Evolutionary conservation across 2,797 vertebrate genomes (phyloP).

Genomic region (Rachycentron canadum): DNA sequence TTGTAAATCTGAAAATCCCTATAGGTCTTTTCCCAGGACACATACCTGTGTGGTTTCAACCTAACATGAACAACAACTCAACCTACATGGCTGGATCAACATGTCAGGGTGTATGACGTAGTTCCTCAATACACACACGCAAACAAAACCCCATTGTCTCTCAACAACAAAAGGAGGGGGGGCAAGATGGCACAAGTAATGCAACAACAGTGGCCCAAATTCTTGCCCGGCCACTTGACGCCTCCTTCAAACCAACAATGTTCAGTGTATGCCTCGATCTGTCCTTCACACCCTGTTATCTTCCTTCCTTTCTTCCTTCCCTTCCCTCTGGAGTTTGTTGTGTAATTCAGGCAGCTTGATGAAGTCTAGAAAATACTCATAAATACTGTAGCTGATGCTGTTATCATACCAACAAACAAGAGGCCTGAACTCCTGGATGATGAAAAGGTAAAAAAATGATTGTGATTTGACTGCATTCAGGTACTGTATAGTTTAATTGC

Average conservation of each 20-base stretch:
- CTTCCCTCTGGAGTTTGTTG: slow-evolving; percentile 18
- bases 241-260: slow-evolving; percentile 2
- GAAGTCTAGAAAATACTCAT: neutral
- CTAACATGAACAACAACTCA: slow-evolving; percentile 13
- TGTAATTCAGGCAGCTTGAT: neutral
- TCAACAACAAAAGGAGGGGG: slow-evolving; percentile 6
- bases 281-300: slow-evolving; percentile 32
- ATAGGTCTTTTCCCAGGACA: slow-evolving; percentile 16
- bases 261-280: slow-evolving; percentile 3
- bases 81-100: slow-evolving; percentile 51
- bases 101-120: slow-evolving; percentile 25
- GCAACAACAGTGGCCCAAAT: slow-evolving; percentile 19
- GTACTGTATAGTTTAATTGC: neutral
- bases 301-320: slow-evolving; percentile 15
- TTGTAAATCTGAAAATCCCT: slow-evolving; percentile 24
- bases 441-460: neutral
- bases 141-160: slow-evolving; percentile 27
- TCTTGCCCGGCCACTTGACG: slow-evolving; percentile 15
- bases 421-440: neutral
- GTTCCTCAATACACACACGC: neutral
- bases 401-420: too few relatives aligned
- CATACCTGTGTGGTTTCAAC: slow-evolving; percentile 10
- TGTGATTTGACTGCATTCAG: neutral
- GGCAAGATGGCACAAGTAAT: slow-evolving; percentile 8
- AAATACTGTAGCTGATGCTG: too few relatives aligned